phyloP scores from a whole-genome alignment of 2,888 invertebrate species.

The Linnaemya tessellans region DNA sequence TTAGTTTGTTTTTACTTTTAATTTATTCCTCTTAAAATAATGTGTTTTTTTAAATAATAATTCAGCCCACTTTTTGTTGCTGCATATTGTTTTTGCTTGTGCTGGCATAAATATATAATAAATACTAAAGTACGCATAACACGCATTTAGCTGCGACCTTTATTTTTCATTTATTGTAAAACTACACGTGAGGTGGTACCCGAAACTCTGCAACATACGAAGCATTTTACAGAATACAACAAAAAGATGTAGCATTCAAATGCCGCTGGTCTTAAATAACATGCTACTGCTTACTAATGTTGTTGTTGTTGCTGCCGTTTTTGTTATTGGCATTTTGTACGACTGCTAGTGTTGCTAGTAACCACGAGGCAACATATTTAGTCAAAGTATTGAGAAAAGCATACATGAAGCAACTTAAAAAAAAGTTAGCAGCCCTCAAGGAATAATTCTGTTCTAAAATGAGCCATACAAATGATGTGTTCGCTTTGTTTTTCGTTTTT shows the following conservation, averaged over 20 bases:
- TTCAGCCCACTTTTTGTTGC: conserved; percentile 48
- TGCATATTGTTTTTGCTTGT: conserved; percentile 1
- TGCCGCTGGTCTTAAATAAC: conserved; percentile 65
- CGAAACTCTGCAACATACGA: conserved; percentile 32
- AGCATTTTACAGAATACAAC: conserved; percentile 22
- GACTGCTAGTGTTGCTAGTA: conserved; percentile 12
- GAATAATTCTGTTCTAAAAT: conserved; percentile 49
- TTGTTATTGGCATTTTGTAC: conserved; percentile 4
- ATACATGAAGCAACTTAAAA: background rate
- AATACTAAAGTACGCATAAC: conserved; percentile 62
- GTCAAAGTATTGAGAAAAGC: conserved; percentile 1
- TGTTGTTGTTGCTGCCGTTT: conserved; percentile 25
- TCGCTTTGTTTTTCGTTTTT: background rate
- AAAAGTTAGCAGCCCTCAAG: conserved; percentile 23
- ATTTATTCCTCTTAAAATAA: conserved; percentile 52
- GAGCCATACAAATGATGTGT: conserved; percentile 47
- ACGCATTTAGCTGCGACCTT: conserved; percentile 67
- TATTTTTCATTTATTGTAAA: conserved; percentile 61
- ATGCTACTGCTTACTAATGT: conserved; percentile 56
- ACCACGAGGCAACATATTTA: conserved; percentile 25
- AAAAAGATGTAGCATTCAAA: conserved; percentile 66
- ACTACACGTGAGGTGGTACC: conserved; percentile 64
- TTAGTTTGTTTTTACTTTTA: conserved; percentile 25
- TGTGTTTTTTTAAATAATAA: conserved; percentile 24
- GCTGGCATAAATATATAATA: conserved; percentile 14